A percentile compares a stretch with the other conserved stretches of the same genome.
Conservation (phyloP, 1,140 invertebrate genomes). For the Phocides pigmalion region DNA sequence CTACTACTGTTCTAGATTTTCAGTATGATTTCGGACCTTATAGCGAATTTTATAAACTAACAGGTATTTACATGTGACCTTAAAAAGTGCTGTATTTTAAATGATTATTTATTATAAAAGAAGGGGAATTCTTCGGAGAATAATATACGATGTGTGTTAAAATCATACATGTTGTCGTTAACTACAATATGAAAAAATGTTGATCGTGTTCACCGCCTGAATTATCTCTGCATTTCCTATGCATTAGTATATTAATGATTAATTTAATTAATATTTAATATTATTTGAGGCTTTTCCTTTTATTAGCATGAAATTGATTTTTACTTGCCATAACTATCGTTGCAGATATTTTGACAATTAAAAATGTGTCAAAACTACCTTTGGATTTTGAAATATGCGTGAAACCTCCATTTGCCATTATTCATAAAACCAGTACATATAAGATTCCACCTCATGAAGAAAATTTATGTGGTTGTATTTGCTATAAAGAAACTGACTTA, state of each 20-base stretch:
- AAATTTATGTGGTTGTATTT: conserved; percentile 65
- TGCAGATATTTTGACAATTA: conserved; percentile 73
- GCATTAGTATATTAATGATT: too few species aligned
- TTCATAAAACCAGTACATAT: conserved; percentile 63
- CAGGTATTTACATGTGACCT: conserved; percentile 53
- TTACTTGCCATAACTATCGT: conserved; percentile 20
- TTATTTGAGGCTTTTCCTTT: too few species aligned
- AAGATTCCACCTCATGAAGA: conserved; percentile 59
- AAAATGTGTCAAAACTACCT: conserved; percentile 72
- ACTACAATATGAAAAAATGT: too few species aligned
- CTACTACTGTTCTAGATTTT: conserved; percentile 58
- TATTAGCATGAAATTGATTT: background rate
- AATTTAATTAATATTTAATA: too few species aligned
- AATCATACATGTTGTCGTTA: too few species aligned
- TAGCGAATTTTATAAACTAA: conserved; percentile 74
- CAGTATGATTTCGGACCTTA: conserved; percentile 74
- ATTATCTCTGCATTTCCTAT: too few species aligned
- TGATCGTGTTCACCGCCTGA: too few species aligned
- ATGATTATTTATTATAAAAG: too few species aligned
- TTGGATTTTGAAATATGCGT: conserved; percentile 67
- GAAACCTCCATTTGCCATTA: conserved; percentile 70
- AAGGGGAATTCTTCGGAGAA: too few species aligned
- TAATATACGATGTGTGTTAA: too few species aligned
- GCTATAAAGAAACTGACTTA: conserved; percentile 64
- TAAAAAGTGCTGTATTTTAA: too few species aligned